Conservation (phyloP, 1,140 invertebrate species). For the Leptinotarsa lineolata region DNA sequence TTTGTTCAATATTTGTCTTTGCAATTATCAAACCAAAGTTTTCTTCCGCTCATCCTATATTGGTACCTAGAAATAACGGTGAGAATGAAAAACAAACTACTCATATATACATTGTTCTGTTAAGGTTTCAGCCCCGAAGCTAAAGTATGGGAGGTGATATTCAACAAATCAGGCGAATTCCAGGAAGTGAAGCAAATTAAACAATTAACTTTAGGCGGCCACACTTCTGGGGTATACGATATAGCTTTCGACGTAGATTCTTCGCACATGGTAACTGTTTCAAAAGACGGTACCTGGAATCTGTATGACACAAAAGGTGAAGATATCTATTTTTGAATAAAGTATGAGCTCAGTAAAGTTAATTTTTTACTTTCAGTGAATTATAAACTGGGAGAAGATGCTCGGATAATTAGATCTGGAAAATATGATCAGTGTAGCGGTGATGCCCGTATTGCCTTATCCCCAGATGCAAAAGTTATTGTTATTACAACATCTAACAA, state of each 20-base stretch:
- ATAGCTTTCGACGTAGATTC: slow-evolving; percentile 82
- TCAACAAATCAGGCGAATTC: slow-evolving; percentile 76
- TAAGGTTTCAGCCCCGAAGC: slow-evolving; percentile 84
- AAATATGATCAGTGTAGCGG: slow-evolving; percentile 61
- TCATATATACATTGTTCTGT: too few relatives aligned
- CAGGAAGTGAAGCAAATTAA: slow-evolving; percentile 76
- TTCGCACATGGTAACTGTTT: slow-evolving; percentile 79
- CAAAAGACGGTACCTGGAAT: slow-evolving; percentile 87
- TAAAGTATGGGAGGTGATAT: slow-evolving; percentile 82
- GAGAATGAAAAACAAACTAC: too few relatives aligned
- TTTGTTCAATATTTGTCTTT: too few relatives aligned
- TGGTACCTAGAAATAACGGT: too few relatives aligned
- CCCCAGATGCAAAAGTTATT: slow-evolving; percentile 76
- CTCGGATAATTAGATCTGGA: slow-evolving; percentile 69
- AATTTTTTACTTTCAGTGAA: slow-evolving; percentile 67
- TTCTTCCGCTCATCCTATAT: too few relatives aligned
- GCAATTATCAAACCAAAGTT: too few relatives aligned
- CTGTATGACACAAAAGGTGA: slow-evolving; percentile 83
- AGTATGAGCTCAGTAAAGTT: neutral
- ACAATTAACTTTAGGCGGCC: slow-evolving; percentile 72
- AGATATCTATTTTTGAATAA: neutral
- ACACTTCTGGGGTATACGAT: slow-evolving; percentile 79
- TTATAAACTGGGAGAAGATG: slow-evolving; percentile 77
- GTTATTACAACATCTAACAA: slow-evolving; percentile 68
- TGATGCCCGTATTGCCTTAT: slow-evolving; percentile 65